These are phyloP conservation scores for Drosophila eugracilis DNA, from an alignment of 1,140 invertebrate genomes.

Conservation along the genomic window DNA sequence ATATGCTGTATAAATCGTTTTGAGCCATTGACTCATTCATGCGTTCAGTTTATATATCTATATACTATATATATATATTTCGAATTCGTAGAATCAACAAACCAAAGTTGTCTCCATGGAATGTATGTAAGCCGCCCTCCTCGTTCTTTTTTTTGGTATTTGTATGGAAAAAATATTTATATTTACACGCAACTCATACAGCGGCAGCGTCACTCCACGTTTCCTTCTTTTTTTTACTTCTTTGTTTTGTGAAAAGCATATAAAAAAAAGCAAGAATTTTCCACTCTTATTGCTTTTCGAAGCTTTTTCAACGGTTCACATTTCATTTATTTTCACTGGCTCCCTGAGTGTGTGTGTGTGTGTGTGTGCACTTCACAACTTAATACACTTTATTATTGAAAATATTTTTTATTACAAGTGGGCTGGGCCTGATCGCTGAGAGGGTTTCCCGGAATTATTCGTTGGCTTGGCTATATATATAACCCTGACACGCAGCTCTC, in stretches of 20 bases:
- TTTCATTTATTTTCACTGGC: conserved; percentile 80
- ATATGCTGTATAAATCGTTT: conserved; percentile 83
- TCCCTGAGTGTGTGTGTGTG: too few relatives aligned
- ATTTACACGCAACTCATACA: conserved; percentile 71
- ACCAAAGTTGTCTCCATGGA: conserved; percentile 49
- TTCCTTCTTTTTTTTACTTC: conserved; percentile 39
- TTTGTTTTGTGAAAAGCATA: conserved; percentile 55
- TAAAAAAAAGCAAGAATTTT: conserved; percentile 49
- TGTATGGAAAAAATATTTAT: conserved; percentile 71
- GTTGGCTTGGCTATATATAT: conserved; percentile 28
- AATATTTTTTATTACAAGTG: conserved; percentile 83
- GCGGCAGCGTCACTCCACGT: conserved; percentile 19
- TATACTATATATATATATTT: conserved; percentile 38
- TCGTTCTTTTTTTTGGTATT: conserved; percentile 17
- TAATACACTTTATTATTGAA: conserved; percentile 84
- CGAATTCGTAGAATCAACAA: conserved; percentile 63
- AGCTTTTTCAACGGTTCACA: conserved; percentile 79
- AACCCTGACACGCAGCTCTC: conserved; percentile 71
- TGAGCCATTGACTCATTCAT: conserved; percentile 83
- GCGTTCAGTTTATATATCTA: conserved; percentile 50
- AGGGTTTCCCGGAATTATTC: conserved; percentile 44
- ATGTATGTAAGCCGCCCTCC: conserved; percentile 15
- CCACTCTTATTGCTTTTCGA: conserved; percentile 79
- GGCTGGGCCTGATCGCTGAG: conserved; percentile 38
- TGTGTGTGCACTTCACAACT: conserved; percentile 76